Evolutionary conservation across 23 tunicate genomes (phyloP), one percentile per base, ranked within the genome.

Genomic region (Styela plicata): DNA sequence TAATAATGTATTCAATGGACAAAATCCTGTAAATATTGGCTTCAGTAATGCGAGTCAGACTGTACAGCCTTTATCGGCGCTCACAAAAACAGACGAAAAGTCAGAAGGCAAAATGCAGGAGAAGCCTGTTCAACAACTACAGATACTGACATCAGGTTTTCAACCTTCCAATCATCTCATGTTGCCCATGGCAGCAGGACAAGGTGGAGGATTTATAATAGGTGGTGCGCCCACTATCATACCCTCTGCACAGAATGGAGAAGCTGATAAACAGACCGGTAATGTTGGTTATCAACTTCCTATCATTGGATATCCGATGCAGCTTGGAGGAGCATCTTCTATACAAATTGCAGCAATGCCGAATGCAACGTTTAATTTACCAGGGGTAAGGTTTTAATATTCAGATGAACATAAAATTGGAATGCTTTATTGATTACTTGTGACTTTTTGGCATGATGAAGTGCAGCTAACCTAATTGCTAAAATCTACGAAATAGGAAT

Each of bases 301-400:
- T 24, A 67, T 67, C 31, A 67, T 67, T 27, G 31, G 71, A 67
- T 67, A 67, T 67, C 71, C 71, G 24, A 67, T 67, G 71, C 71
- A 67, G 22, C 30, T 67, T 16, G 71, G 31, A 25, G 30, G 31
- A 22, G 31, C 71, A 25, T 67, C 71, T 67, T 22, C 71, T 16
- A 67, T 67, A 67, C 71, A 67, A 67, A 67, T 67, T 18, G 71
- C 71, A 1, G 71, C 71, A 27, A 25, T 67, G 30, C 71, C 71
- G 17, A 67, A 67, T 29, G 31, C 30, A 25, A 67, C 30, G 16
- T 1, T 67, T 17, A 67, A 67, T 22, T 67, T 67, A 18, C 31
- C 71, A 25, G 31, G 71, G 71, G 71, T 67, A 67, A 67, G 71
- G 22, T 44, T 7, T 13, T 44, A 44, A n/a, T n/a, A n/a, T n/a